These are phyloP conservation scores for Athalia rosae DNA, from an alignment of 2,888 invertebrate species.

Conservation along the genomic window DNA sequence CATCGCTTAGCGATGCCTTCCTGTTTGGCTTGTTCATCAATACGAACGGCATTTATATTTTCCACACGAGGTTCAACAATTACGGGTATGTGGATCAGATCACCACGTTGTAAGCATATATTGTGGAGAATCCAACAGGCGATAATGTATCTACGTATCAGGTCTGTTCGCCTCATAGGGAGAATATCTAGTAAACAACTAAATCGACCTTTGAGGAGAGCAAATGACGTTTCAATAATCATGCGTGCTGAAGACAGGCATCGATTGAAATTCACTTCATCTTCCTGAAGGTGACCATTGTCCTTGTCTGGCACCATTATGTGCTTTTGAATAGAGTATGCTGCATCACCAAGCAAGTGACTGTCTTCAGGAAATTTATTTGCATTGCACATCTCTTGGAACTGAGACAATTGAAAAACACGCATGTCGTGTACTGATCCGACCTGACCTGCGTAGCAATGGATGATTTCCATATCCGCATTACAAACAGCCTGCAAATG, in stretches of 20 bases:
- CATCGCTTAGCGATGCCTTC: background rate
- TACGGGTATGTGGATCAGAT: slow-evolving; percentile 10
- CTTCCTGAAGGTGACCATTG: slow-evolving; percentile 47
- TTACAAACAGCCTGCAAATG: slow-evolving; percentile 47
- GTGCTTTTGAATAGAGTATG: slow-evolving; percentile 48
- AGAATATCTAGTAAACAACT: slow-evolving; percentile 25
- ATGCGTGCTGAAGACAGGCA: slow-evolving; percentile 45
- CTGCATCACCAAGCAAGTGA: slow-evolving; percentile 49
- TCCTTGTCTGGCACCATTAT: slow-evolving; percentile 50
- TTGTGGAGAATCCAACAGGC: slow-evolving; percentile 23
- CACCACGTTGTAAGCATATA: slow-evolving; percentile 19
- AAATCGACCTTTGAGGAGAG: slow-evolving; percentile 40
- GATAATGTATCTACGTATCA: slow-evolving; percentile 7
- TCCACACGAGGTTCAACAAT: slow-evolving; percentile 4
- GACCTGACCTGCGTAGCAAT: slow-evolving; percentile 48
- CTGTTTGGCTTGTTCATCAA: slow-evolving; percentile 3
- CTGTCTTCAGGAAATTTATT: slow-evolving; percentile 47
- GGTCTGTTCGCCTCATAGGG: slow-evolving; percentile 28
- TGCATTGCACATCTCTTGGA: slow-evolving; percentile 43
- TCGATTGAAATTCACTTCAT: slow-evolving; percentile 49
- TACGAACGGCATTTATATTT: background rate
- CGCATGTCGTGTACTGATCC: slow-evolving; percentile 51
- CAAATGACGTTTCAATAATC: slow-evolving; percentile 48
- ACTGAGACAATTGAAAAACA: slow-evolving; percentile 47
- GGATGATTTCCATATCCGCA: slow-evolving; percentile 43